Evolutionary conservation across 2,888 invertebrate species (phyloP), one percentile per base, ranked within the genome.

Genomic region (Teleiodes luculella): DNA sequence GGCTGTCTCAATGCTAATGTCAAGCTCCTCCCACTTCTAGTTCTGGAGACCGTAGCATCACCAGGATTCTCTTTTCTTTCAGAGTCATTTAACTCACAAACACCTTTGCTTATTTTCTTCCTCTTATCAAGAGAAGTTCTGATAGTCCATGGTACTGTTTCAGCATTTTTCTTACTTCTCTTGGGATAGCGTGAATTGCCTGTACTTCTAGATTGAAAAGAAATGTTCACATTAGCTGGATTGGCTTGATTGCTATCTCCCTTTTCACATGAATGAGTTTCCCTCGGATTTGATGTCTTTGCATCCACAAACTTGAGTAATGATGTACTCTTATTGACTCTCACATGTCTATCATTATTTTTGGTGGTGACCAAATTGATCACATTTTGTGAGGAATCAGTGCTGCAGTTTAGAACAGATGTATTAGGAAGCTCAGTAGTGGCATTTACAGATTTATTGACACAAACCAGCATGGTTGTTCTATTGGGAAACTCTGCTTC

Each of bases 331-430:
- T 76, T 80, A 55, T 70, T 74, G 1, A 79, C 61, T 63, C 70
- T 80, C 3, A 58, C 52, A 20, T 72, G 47, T 54, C 68, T 79
- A 0, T 75, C 67, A 58, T 70, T 69, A 47, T 66, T 72, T 43
- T 78, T 78, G 1, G 69, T 57, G 36, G 84, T 79, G 11, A 86
- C 74, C 49, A 86, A 64, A 58, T 83, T 86, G 3, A 87, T 68
- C 7, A 82, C 66, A 65, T 87, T 86, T 37, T 80, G 83, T 5
- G 86, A 85, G 0, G 84, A 83, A 52, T 86, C 86, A 0, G 80
- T 83, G 45, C 87, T 87, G 56, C 75, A 80, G 57, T 85, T 80
- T 3, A 81, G 54, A 0, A 68, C 55, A 14, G 71, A 53, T 4
- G 66, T 39, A 18, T 71, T 66, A 1, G 72, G 67, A 5, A 65